These are phyloP conservation scores for Drosophila algonquin DNA, from an alignment of 2,888 invertebrate species.

Conservation along the genomic window DNA sequence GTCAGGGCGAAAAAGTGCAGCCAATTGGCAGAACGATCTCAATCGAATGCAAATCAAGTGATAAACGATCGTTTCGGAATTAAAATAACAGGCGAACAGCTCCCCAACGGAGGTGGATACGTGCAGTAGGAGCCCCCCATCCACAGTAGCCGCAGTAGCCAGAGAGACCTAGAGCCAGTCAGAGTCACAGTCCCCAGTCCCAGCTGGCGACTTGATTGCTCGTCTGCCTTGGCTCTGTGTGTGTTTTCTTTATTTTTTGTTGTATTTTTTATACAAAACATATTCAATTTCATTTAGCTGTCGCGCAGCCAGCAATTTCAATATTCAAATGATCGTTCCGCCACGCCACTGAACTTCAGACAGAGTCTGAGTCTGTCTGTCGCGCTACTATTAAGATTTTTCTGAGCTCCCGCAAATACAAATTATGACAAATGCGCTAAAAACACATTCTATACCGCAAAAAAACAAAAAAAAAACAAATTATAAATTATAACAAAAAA, in stretches of 20 bases:
- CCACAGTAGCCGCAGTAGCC: constrained; percentile 35
- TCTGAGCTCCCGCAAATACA: constrained; percentile 68
- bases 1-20: constrained; percentile 31
- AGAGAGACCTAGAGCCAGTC: constrained; percentile 36
- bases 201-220: constrained; percentile 49
- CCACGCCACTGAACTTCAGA: constrained; percentile 51
- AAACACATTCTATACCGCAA: neutral
- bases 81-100: constrained; percentile 81
- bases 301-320: constrained; percentile 58
- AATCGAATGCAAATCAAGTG: constrained; percentile 76
- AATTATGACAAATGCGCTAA: constrained; percentile 60
- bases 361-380: constrained; percentile 16
- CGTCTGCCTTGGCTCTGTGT: constrained; percentile 61
- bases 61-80: constrained; percentile 80
- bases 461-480: constrained; percentile 17
- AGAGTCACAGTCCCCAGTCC: neutral
- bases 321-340: constrained; percentile 66
- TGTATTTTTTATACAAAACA: constrained; percentile 72
- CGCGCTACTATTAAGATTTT: constrained; percentile 26
- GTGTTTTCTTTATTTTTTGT: constrained; percentile 33
- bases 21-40: constrained; percentile 46
- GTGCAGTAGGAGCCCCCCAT: constrained; percentile 31
- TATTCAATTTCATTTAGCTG: constrained; percentile 69
- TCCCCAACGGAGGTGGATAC: constrained; percentile 52
- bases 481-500: constrained; percentile 21